A percentile compares a stretch with the other conserved stretches of the same genome.
These are phyloP conservation scores for Hartigia nigra DNA, from an alignment of 2,888 invertebrate genomes.

Conservation along the genomic window DNA sequence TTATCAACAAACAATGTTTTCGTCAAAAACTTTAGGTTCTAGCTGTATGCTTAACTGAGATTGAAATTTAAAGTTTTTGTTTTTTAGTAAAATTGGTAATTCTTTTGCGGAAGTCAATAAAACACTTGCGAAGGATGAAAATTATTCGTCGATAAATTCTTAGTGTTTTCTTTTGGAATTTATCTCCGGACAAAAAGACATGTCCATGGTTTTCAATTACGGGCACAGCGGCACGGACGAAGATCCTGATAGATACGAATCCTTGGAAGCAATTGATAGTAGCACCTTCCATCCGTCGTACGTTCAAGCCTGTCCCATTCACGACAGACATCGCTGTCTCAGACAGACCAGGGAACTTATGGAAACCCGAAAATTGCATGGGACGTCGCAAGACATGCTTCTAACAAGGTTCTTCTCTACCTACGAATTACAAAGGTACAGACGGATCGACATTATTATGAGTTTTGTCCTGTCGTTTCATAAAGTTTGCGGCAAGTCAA, in stretches of 20 bases:
- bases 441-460: constrained; percentile 10
- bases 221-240: constrained; percentile 50
- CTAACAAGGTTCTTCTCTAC: constrained; percentile 35
- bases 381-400: constrained; percentile 29
- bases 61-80: not conserved
- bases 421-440: constrained; percentile 37
- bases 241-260: constrained; percentile 38
- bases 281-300: constrained; percentile 40
- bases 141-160: not conserved
- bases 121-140: not conserved
- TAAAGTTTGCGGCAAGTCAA: not conserved
- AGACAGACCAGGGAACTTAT: constrained; percentile 57
- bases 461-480: not conserved
- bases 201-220: constrained; percentile 49
- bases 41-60: not conserved
- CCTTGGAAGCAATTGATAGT: constrained; percentile 41
- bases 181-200: constrained; percentile 16
- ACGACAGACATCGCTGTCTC: constrained; percentile 57
- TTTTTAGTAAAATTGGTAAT: not conserved
- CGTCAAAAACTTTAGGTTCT: not conserved
- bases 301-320: constrained; percentile 55
- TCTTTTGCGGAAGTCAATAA: not conserved
- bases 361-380: constrained; percentile 44
- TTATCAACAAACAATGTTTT: rapidly evolving
- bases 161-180: not conserved